Evolutionary conservation across 1,140 invertebrate species (phyloP), one percentile per base, ranked within the genome.

Genomic region (Drosophila insularis): DNA sequence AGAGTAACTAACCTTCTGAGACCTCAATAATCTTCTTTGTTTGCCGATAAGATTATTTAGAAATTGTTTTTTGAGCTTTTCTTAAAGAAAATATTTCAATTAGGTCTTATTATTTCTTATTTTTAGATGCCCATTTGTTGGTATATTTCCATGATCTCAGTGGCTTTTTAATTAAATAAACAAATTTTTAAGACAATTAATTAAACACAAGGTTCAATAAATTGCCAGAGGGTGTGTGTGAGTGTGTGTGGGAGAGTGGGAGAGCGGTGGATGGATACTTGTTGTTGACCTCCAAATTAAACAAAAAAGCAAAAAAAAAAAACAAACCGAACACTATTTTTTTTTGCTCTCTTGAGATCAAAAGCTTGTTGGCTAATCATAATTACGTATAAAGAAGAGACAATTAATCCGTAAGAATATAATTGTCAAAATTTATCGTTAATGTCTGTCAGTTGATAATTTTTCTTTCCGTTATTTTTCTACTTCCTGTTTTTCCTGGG

Each of bases 141-240:
- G 31, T 32, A 17, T 32, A 13, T 59, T 37, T 59, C 14, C 35
- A 59, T 32, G 43, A 50, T 50, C 43, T 50, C 43, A 50, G 43
- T 50, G 43, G 43, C 43, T 50, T 11, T 19, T 50, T 50, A 50
- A 50, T 50, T 50, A 35, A 19, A 31, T 32, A 32, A 32, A 19
- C 56, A 39, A 59, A 59, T 59, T 23, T 61, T 43, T 61, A 35
- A 27, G 23, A 61, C 14, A 60, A 37, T 60, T 56, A 56, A 56
- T 56, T 56, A 56, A 56, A 32, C 55, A 58, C 55, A 58, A 58
- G 31, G 23, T 58, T 50, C 43, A 50, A 50, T 50, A 50, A 50
- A 50, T 50, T 50, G 43, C 43, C 4, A 21, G 43, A 50, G 43
- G 43, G 43, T 50, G 43, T 19, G n/a, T 43, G 40, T 17, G 40